These are phyloP conservation scores for Hexactinellida sp. DNA, from an alignment of 37 sponge, comb jelly and placozoan genomes.

Conservation along the genomic window DNA sequence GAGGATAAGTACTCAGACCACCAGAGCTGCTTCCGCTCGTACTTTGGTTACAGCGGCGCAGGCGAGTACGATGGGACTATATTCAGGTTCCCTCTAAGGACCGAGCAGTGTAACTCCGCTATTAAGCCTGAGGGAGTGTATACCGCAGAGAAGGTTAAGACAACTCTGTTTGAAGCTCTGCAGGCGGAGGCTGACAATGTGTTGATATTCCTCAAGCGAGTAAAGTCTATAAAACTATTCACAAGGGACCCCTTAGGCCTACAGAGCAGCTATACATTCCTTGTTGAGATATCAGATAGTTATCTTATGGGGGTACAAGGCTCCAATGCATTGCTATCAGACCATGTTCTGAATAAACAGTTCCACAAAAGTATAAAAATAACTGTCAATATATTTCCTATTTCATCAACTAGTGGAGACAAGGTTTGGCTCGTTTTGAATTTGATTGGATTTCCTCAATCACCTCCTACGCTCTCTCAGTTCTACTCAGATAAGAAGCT, in stretches of 20 bases:
- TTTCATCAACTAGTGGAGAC: neutral
- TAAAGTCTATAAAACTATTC: constrained; percentile 29
- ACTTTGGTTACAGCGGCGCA: neutral
- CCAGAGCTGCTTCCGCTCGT: neutral
- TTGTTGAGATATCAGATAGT: neutral
- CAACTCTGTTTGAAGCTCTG: neutral
- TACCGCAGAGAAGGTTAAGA: neutral
- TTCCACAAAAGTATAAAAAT: neutral
- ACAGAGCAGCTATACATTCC: too few relatives aligned
- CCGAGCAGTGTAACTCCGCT: neutral
- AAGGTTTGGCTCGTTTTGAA: neutral
- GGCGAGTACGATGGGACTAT: neutral
- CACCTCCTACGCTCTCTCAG: neutral
- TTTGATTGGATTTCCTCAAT: neutral
- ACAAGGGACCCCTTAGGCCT: too few relatives aligned
- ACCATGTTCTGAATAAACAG: neutral
- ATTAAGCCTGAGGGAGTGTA: neutral
- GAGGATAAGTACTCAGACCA: neutral
- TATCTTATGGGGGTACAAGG: neutral
- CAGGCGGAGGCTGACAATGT: constrained; percentile 16
- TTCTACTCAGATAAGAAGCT: neutral
- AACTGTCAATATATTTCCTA: neutral
- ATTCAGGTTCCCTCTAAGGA: neutral
- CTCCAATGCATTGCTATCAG: neutral
- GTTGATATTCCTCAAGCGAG: constrained; percentile 36